Evolutionary conservation across 2,113 vertebrate species (phyloP).

Genomic region (Sula dactylatra): DNA sequence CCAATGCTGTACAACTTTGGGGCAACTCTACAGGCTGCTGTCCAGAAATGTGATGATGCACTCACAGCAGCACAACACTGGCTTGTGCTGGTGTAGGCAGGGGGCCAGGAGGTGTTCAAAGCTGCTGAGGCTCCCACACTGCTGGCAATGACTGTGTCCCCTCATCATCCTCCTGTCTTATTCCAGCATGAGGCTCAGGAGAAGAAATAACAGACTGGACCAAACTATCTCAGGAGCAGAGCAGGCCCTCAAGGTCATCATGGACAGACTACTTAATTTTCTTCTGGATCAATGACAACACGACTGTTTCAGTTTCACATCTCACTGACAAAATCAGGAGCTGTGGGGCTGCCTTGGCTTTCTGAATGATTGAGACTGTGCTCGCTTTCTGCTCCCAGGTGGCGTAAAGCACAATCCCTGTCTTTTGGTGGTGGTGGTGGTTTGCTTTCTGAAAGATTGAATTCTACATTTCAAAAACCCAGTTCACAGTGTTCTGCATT

Average conservation of each 20-base stretch:
- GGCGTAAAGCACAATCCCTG: neutral
- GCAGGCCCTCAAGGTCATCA: neutral
- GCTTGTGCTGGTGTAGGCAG: neutral
- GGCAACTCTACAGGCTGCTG: neutral
- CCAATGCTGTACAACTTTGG: neutral
- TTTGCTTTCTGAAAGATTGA: neutral
- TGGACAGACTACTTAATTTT: neutral
- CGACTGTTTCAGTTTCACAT: neutral
- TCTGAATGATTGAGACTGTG: constrained; percentile 3
- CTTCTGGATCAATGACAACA: neutral
- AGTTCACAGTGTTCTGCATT: neutral
- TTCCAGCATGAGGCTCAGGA: neutral
- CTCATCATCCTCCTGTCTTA: neutral
- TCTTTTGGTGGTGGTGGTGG: neutral
- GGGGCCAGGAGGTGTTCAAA: neutral
- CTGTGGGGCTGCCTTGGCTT: neutral
- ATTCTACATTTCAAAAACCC: constrained; percentile 15
- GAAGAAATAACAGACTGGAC: neutral
- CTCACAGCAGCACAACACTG: accelerated
- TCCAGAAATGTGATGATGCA: neutral
- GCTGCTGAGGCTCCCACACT: neutral
- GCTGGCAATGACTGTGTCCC: neutral
- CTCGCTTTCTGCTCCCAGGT: neutral
- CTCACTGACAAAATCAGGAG: neutral
- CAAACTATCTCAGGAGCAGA: neutral